These are phyloP conservation scores for Zosterops japonicus DNA, from an alignment of 2,113 vertebrate genomes.

Conservation along the genomic window DNA sequence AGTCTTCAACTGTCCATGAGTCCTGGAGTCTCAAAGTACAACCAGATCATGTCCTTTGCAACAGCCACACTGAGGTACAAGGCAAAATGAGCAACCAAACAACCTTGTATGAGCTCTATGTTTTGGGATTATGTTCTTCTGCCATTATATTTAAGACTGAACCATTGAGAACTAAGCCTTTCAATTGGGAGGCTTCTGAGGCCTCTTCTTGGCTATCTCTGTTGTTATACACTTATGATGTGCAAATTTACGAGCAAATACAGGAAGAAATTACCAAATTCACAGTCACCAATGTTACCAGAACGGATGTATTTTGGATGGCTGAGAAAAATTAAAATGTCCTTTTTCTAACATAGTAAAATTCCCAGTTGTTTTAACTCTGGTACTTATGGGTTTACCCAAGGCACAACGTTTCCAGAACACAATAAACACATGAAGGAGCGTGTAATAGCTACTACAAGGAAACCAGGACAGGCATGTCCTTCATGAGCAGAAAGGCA, in stretches of 20 bases:
- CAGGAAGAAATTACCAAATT: not conserved
- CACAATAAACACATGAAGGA: not conserved
- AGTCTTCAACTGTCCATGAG: not conserved
- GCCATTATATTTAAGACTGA: not conserved
- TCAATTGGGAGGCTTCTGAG: not conserved
- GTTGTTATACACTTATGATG: not conserved
- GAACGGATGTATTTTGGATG: not conserved
- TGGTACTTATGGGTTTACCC: not conserved
- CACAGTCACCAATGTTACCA: not conserved
- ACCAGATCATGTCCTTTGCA: not conserved
- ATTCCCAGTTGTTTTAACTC: not conserved
- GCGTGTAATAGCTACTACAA: not conserved
- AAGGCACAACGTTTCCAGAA: not conserved
- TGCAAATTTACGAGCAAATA: not conserved
- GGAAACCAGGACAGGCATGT: not conserved
- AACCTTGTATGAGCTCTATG: accelerated
- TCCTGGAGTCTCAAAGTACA: not conserved
- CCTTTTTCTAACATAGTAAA: not conserved
- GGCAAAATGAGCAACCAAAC: not conserved
- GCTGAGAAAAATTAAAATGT: not conserved
- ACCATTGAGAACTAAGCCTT: not conserved
- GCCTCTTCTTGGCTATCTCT: not conserved
- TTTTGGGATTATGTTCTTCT: not conserved
- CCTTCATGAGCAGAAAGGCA: not conserved
- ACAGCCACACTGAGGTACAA: not conserved